Conservation (phyloP, 2,888 invertebrate genomes). For the Pyrocoelia pectoralis region DNA sequence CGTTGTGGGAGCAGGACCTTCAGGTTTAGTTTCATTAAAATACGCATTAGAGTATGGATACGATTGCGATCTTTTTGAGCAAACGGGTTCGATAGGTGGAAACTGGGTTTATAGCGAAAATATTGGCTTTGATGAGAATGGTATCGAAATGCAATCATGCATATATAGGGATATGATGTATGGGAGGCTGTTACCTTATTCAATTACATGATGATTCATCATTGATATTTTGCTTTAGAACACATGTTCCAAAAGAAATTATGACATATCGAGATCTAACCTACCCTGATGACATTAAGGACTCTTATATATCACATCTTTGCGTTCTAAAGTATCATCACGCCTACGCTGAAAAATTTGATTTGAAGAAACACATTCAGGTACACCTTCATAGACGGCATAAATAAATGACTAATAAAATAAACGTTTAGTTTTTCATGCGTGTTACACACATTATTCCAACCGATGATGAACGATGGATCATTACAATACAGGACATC, state of each 20-base stretch:
- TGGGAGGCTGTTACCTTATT: too few relatives aligned
- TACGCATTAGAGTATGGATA: slow-evolving; percentile 65
- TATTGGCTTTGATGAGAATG: slow-evolving; percentile 77
- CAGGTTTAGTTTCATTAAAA: slow-evolving; percentile 84
- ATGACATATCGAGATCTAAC: slow-evolving; percentile 88
- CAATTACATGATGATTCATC: too few relatives aligned
- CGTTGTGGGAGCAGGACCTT: slow-evolving; percentile 87
- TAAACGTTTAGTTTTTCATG: slow-evolving; percentile 47
- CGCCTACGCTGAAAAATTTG: slow-evolving; percentile 73
- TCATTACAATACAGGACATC: slow-evolving; percentile 66
- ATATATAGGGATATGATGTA: slow-evolving; percentile 92
- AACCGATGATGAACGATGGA: slow-evolving; percentile 65
- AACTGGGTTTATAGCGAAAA: slow-evolving; percentile 90
- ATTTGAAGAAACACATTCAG: slow-evolving; percentile 70
- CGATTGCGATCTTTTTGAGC: slow-evolving; percentile 77
- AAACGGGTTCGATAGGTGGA: slow-evolving; percentile 79
- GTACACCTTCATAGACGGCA: slow-evolving; percentile 61
- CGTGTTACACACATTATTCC: slow-evolving; percentile 63
- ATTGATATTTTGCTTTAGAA: slow-evolving; percentile 64
- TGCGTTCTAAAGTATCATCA: slow-evolving; percentile 78
- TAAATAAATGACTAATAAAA: neutral
- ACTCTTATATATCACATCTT: slow-evolving; percentile 77
- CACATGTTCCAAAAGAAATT: slow-evolving; percentile 91
- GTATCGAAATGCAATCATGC: slow-evolving; percentile 85
- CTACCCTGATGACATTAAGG: slow-evolving; percentile 69